Conservation (phyloP, 64 coral and sea anemone species). For the Porites australiensis region DNA sequence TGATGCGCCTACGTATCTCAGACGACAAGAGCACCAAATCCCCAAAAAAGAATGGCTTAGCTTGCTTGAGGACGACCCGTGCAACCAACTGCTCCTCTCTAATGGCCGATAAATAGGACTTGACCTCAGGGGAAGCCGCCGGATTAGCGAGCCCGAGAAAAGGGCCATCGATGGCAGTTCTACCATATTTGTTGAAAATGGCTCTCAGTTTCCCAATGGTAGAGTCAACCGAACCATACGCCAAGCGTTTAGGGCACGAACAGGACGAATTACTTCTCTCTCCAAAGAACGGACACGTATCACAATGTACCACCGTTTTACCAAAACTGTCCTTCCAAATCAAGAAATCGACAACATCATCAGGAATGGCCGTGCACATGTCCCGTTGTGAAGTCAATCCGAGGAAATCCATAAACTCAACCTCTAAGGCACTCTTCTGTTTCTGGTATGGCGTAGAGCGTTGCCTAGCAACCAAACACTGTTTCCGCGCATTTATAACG, state of each 20-base stretch:
- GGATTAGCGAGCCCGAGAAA: constrained; percentile 10
- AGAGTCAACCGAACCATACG: constrained; percentile 15
- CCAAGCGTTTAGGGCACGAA: neutral
- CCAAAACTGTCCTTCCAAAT: neutral
- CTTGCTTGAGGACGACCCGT: neutral
- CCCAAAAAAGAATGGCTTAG: constrained; percentile 23
- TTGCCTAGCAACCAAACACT: neutral
- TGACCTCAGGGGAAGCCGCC: constrained; percentile 2
- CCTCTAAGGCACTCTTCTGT: neutral
- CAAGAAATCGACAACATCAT: constrained; percentile 7
- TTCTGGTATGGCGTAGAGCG: neutral
- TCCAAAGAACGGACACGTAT: neutral
- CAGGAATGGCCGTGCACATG: constrained; percentile 4
- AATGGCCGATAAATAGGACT: constrained; percentile 35
- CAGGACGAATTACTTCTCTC: constrained; percentile 12
- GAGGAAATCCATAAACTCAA: neutral
- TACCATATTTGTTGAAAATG: constrained; percentile 40
- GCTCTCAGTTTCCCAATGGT: constrained; percentile 34
- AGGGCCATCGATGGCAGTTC: neutral
- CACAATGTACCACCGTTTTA: neutral
- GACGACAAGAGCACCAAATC: neutral
- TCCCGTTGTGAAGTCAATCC: neutral
- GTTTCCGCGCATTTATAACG: neutral
- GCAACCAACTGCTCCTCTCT: constrained; percentile 4
- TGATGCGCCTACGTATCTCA: neutral